These are phyloP conservation scores for Dipodomys ordii DNA, from an alignment of 2,113 vertebrate species.

Conservation along the genomic window DNA sequence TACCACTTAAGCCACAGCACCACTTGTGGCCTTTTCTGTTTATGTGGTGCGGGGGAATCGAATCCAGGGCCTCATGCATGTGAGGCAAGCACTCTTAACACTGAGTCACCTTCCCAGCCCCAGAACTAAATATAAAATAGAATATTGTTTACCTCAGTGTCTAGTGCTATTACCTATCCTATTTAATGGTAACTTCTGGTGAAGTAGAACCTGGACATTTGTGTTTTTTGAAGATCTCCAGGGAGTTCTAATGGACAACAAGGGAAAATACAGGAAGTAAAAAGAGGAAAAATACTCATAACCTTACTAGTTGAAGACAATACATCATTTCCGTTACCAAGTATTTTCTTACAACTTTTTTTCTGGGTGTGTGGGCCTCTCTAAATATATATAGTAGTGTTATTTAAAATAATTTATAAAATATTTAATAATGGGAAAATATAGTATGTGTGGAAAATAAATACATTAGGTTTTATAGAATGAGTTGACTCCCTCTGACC, in stretches of 20 bases:
- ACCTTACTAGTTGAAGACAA: not conserved
- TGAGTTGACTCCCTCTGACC: too few relatives aligned
- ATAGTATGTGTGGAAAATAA: not conserved
- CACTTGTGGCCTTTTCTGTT: too few relatives aligned
- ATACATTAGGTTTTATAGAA: too few relatives aligned
- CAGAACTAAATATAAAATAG: not conserved
- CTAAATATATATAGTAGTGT: not conserved
- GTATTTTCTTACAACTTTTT: slow-evolving; percentile 20
- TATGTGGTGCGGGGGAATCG: too few relatives aligned
- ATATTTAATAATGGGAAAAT: not conserved
- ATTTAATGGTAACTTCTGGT: slow-evolving; percentile 4
- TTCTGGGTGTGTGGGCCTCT: not conserved
- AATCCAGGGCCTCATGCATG: too few relatives aligned
- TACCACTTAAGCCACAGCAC: too few relatives aligned
- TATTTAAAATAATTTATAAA: not conserved
- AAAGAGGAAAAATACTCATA: not conserved
- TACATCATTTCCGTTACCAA: not conserved
- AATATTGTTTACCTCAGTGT: not conserved
- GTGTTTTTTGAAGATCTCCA: not conserved
- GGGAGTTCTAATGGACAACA: slow-evolving; percentile 23
- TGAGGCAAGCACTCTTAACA: too few relatives aligned
- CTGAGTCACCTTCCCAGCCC: too few relatives aligned
- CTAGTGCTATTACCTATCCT: not conserved
- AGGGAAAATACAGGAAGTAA: not conserved
- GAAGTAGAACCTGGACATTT: not conserved